phyloP scores from a whole-genome alignment of 2,797 vertebrate species.

The Sorex maritimensis region DNA sequence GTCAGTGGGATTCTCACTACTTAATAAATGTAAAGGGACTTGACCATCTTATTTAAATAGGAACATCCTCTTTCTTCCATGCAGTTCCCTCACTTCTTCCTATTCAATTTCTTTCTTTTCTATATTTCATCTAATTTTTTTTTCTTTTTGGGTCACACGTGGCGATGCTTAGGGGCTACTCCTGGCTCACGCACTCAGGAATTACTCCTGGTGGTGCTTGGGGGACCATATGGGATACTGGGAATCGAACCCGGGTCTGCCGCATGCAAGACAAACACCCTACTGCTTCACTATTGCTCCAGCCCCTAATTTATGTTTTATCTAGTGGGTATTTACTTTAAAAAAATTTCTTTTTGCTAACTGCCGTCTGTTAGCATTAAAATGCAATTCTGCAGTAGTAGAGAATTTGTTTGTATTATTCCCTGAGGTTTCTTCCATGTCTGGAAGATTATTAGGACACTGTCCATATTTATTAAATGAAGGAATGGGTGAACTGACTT shows the following conservation, averaged over 20 bases:
- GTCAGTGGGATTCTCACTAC: neutral
- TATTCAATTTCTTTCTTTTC: neutral
- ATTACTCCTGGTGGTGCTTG: too few relatives aligned
- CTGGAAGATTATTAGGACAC: neutral
- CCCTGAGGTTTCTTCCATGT: neutral
- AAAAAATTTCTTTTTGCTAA: neutral
- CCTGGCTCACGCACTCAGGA: too few relatives aligned
- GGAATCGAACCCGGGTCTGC: too few relatives aligned
- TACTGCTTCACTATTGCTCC: neutral
- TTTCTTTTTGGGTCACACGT: too few relatives aligned
- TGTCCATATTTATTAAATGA: constrained; percentile 22
- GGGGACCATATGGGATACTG: too few relatives aligned
- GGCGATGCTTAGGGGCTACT: too few relatives aligned
- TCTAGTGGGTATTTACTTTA: constrained; percentile 14
- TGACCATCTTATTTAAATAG: neutral
- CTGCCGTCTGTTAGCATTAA: neutral
- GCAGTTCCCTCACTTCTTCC: neutral
- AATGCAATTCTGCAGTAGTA: neutral
- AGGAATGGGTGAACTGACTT: constrained; percentile 2
- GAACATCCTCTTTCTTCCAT: constrained; percentile 3
- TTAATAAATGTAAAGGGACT: constrained; percentile 58
- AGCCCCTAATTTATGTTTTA: neutral
- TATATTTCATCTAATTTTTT: too few relatives aligned
- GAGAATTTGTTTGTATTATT: constrained; percentile 42
- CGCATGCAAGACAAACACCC: too few relatives aligned